phyloP scores from a whole-genome alignment of 2,888 invertebrate species.

The Odontomyia ornata region DNA sequence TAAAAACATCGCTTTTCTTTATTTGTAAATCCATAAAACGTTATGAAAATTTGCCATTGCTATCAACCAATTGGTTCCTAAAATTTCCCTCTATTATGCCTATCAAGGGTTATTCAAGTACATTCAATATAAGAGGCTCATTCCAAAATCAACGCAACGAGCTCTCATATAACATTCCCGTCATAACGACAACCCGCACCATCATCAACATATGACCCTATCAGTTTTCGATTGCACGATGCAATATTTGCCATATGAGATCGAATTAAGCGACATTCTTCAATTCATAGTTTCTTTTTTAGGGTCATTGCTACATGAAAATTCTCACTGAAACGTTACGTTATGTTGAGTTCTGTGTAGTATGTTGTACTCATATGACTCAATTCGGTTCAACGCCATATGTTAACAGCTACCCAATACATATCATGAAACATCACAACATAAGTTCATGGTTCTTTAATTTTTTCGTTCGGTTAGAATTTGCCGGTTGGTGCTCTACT shows the following conservation, averaged over 20 bases:
- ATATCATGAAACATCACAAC: background rate
- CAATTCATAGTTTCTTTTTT: constrained; percentile 16
- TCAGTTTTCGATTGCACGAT: constrained; percentile 7
- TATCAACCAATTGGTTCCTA: too few relatives aligned
- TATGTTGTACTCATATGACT: constrained; percentile 1
- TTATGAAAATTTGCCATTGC: too few relatives aligned
- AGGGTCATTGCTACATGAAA: constrained; percentile 39
- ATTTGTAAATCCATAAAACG: too few relatives aligned
- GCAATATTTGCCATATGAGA: constrained; percentile 22
- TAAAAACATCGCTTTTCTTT: too few relatives aligned
- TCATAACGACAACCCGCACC: too few relatives aligned
- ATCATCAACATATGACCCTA: background rate
- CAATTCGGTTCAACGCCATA: constrained; percentile 29
- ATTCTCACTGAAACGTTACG: background rate
- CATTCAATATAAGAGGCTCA: too few relatives aligned
- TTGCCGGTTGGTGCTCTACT: background rate
- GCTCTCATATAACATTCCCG: too few relatives aligned
- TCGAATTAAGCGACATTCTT: constrained; percentile 32
- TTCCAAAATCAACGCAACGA: too few relatives aligned
- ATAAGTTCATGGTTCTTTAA: constrained; percentile 7
- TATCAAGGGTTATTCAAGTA: too few relatives aligned
- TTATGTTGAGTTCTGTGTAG: background rate
- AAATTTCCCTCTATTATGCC: too few relatives aligned
- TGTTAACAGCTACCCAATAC: constrained; percentile 8
- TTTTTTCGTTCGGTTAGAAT: background rate